Evolutionary conservation across 2,888 invertebrate species (phyloP), one percentile per base, ranked within the genome.

Genomic region (Zaprionus lineosus): DNA sequence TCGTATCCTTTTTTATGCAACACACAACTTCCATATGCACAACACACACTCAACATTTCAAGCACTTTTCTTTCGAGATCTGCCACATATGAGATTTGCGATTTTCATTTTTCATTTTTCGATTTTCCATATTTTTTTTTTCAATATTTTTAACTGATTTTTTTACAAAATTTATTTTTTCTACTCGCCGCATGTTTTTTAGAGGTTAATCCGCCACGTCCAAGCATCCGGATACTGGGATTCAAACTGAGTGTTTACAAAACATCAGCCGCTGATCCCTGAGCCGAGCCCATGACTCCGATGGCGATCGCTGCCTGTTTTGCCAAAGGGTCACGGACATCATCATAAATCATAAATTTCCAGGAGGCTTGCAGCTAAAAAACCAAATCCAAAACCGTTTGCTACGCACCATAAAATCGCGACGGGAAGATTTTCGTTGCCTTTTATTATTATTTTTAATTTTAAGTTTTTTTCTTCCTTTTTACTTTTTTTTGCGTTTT

Each of bases 241-340:
- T 75, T 85, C 86, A 85, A 83, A 89, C 89, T 89, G 89, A 89
- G 86, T 87, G 86, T 88, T 88, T 86, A 85, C 86, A 86, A 89
- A 87, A 88, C 81, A 86, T 68, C 77, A 77, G 69, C 40, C 67
- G 76, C 51, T 70, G 66, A 73, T 66, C 59, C 64, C 66, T 40
- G 44, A 40, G 56, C 48, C 40, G 51, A 67, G 52, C 47, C 60
- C 56, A 60, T 50, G 64, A 60, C 66, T 56, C 63, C 57, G 64
- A 44, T 55, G 73, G 48, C 36, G 69, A 69, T 69, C 82, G 70
- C 21, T 58, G 62, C 74, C 52, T 52, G 72, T 41, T 50, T 48
- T 56, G 79, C 78, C 57, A 88, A 88, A 87, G 86, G 86, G 86
- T 87, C 78, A 79, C 76, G 85, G 68, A 40, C 40, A 58, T 66